Conservation (phyloP, 2,797 vertebrate genomes). For the Muscicapa striata region DNA sequence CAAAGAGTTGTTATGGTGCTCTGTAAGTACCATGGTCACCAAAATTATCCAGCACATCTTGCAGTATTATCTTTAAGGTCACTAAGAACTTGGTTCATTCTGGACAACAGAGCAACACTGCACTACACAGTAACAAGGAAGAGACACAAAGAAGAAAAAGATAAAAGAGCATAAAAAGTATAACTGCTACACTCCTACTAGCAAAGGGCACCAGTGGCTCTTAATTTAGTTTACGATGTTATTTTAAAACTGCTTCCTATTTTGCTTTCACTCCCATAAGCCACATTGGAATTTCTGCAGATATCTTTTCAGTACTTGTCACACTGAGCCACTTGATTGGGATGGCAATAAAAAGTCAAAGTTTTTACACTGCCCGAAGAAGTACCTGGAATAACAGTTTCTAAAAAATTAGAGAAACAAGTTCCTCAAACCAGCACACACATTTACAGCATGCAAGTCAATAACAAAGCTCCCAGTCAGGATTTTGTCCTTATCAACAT, state of each 20-base stretch:
- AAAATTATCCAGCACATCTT: background rate
- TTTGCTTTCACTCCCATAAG: background rate
- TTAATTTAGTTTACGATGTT: background rate
- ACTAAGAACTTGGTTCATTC: background rate
- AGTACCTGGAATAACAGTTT: background rate
- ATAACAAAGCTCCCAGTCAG: background rate
- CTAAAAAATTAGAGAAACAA: background rate
- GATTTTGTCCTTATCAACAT: background rate
- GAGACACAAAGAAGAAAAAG: background rate
- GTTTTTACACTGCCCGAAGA: background rate
- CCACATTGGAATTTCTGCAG: background rate
- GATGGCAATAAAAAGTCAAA: background rate
- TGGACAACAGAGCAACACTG: background rate
- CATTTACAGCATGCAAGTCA: background rate
- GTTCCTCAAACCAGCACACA: background rate
- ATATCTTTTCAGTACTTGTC: background rate
- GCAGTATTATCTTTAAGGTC: background rate
- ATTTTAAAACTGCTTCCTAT: background rate
- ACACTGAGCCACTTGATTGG: background rate
- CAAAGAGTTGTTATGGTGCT: fast-evolving
- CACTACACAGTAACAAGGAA: background rate
- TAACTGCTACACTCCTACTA: background rate
- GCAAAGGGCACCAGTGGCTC: background rate
- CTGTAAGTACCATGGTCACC: background rate
- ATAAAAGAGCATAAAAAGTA: background rate